Evolutionary conservation across 2,797 vertebrate genomes (phyloP), one percentile per base, ranked within the genome.

Genomic region (Notolabrus celidotus): DNA sequence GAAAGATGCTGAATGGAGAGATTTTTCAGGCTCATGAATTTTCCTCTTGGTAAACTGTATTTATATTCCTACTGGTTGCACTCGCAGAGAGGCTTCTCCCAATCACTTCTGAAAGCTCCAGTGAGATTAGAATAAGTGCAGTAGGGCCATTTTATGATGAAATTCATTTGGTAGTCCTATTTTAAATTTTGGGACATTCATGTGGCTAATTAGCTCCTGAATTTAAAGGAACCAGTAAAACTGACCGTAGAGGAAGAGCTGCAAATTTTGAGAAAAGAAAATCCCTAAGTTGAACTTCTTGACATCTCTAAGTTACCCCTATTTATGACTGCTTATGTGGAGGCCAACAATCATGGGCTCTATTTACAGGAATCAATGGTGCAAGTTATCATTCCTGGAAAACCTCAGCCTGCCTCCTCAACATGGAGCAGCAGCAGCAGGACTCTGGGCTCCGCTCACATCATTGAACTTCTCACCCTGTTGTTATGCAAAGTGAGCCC

Each of bases 351-450:
- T 69, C 55, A 56, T 42, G 33, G 39, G 47, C 54, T 72, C 55
- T 71, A 66, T 86, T 89, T 84, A 82, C 70, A 51, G 71, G 63
- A 88, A 66, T 79, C 78, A 79, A 58, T 85, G 79, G 43, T 80
- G 79, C 69, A 77, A 76, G 79, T 82, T 77, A 85, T 84, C 76
- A 59, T 53, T 67, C 41, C 61, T 74, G 49, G 67, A 76, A 83
- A 69, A 41, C 12, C 62, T 81, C 70, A 59, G 66, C 59, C 38
- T 59, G 68, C 67, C 50, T 31, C 33, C 52, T 73, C 36, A 52
- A 70, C 71, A 56, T 23, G 51, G 10, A 47, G 22, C 45, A 12
- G n/a, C 31, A 50, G 78, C 15, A 6, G 43, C 74, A 68, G 67
- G 73, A 77, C 62, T 45, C 69, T 46, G 64, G 65, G 59, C 59